These are phyloP conservation scores for Elephas maximus DNA, from an alignment of 2,113 vertebrate species.

Conservation along the genomic window DNA sequence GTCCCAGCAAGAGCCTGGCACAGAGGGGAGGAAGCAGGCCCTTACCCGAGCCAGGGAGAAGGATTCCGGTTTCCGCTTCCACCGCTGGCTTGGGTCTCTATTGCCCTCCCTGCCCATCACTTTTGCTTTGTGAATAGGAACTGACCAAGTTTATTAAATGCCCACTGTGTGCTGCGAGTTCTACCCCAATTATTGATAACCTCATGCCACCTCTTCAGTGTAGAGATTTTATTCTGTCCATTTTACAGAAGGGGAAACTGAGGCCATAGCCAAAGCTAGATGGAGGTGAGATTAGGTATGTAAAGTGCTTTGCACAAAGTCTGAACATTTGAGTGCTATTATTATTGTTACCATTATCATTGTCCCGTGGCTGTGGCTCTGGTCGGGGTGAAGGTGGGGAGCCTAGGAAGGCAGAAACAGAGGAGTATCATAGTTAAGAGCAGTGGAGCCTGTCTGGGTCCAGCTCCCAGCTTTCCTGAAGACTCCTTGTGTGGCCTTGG, in stretches of 20 bases:
- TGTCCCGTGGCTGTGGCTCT: neutral
- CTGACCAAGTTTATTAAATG: neutral
- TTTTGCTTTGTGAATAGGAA: neutral
- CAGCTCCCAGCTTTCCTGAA: neutral
- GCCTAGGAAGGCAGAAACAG: neutral
- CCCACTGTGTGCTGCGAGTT: neutral
- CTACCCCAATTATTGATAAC: too few relatives aligned
- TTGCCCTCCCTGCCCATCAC: neutral
- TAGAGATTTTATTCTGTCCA: neutral
- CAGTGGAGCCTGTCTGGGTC: neutral
- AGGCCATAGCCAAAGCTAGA: neutral
- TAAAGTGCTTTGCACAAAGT: neutral
- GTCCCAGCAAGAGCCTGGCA: neutral
- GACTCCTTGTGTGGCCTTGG: neutral
- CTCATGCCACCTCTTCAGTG: neutral
- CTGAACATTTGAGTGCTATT: neutral
- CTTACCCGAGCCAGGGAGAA: neutral
- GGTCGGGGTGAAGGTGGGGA: neutral
- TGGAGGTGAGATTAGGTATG: neutral
- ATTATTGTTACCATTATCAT: too few relatives aligned
- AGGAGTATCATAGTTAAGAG: neutral
- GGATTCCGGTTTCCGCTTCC: neutral
- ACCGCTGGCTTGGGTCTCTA: accelerated
- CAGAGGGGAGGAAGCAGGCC: neutral
- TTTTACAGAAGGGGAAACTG: neutral